These are phyloP conservation scores for Ageneiosus marmoratus DNA, from an alignment of 2,113 vertebrate species.

Conservation along the genomic window DNA sequence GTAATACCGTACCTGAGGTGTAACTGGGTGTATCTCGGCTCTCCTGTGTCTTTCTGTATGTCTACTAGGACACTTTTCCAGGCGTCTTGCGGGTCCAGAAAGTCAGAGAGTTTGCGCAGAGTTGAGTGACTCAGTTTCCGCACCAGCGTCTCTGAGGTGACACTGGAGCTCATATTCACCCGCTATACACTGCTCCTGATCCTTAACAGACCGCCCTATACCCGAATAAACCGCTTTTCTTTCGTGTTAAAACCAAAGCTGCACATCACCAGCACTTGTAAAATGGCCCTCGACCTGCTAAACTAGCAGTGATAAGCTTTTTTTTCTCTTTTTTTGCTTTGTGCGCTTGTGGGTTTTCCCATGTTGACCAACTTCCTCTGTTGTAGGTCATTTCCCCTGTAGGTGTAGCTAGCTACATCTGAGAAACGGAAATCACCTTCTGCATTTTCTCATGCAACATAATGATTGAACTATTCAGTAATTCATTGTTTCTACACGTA, in stretches of 20 bases:
- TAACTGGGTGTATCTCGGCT: conserved; percentile 81
- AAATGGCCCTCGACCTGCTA: neutral
- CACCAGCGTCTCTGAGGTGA: conserved; percentile 77
- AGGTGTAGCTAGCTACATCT: neutral
- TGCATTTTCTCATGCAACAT: neutral
- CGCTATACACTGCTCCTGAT: neutral
- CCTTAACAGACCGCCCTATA: neutral
- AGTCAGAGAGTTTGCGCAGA: conserved; percentile 77
- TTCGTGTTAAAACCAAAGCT: neutral
- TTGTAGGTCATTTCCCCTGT: conserved; percentile 41
- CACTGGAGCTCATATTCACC: conserved; percentile 72
- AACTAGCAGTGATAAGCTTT: neutral
- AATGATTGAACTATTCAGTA: no score
- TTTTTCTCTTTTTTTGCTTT: neutral
- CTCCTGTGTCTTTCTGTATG: conserved; percentile 79
- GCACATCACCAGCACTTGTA: neutral
- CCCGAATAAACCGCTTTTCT: neutral
- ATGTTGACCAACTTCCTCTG: conserved; percentile 71
- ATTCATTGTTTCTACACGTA: neutral
- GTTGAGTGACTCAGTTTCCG: conserved; percentile 76
- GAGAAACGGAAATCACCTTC: neutral
- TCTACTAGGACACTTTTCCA: conserved; percentile 83
- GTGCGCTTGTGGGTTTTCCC: conserved; percentile 45
- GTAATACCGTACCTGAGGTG: conserved; percentile 68
- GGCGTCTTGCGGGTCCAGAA: conserved; percentile 85